Conservation (phyloP, 2,113 vertebrate species). For the Mus spicilegus region DNA sequence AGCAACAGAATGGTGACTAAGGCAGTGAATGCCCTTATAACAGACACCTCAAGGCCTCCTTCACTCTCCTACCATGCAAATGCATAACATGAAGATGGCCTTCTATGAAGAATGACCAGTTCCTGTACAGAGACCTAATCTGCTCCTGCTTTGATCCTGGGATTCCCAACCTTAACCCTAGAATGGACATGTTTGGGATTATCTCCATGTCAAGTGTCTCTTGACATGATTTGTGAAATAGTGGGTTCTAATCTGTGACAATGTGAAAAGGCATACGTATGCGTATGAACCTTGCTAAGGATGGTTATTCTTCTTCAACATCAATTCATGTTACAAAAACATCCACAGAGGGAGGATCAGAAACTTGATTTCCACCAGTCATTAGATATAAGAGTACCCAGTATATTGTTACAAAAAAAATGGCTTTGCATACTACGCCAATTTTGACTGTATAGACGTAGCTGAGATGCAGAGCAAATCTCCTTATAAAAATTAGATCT, state of each 20-base stretch:
- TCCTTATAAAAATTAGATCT: not conserved
- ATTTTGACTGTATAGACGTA: not conserved
- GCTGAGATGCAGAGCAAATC: not conserved
- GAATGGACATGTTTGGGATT: not conserved
- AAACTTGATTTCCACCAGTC: not conserved
- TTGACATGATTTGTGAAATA: slow-evolving; percentile 14
- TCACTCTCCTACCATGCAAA: not conserved
- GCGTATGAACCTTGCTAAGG: not conserved
- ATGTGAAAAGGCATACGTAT: not conserved
- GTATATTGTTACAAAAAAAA: slow-evolving; percentile 31
- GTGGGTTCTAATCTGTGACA: not conserved
- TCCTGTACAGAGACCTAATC: not conserved
- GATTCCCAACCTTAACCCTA: not conserved
- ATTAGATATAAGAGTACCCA: not conserved
- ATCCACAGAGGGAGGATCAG: not conserved
- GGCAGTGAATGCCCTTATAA: not conserved
- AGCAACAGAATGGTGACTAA: not conserved
- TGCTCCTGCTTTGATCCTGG: not conserved
- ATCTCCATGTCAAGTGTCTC: not conserved
- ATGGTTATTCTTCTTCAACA: not conserved
- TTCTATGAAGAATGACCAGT: not conserved
- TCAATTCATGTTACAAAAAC: not conserved
- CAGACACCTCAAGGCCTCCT: not conserved
- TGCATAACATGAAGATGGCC: not conserved
- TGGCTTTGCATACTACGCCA: not conserved